phyloP scores from a whole-genome alignment of 2,113 vertebrate species.

The Bothrops jararaca region DNA sequence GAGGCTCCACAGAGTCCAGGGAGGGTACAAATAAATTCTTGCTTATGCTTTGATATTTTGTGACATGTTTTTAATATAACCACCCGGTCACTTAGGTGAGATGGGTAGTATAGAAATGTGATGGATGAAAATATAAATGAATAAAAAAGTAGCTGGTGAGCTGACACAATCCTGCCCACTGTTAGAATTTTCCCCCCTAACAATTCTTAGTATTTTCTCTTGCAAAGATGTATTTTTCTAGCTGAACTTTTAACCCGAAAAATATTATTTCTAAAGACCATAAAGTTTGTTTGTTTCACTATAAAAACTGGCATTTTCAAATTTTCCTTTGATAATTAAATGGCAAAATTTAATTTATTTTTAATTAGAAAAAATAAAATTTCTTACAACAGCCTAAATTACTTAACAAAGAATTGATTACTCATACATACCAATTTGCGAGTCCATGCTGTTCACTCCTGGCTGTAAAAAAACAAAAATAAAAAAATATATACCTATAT shows the following conservation, averaged over 20 bases:
- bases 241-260: neutral
- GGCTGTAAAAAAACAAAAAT: constrained; percentile 70
- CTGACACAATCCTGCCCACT: neutral
- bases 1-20: neutral
- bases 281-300: neutral
- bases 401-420: neutral
- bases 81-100: neutral
- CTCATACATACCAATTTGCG: constrained; percentile 76
- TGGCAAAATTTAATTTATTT: neutral
- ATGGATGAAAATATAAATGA: neutral
- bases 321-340: neutral
- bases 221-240: neutral
- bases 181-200: neutral
- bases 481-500: neutral
- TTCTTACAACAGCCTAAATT: neutral
- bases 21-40: neutral
- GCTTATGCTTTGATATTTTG: neutral
- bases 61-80: neutral
- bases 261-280: neutral
- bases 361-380: neutral
- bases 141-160: neutral
- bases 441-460: constrained; percentile 85
- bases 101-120: neutral
- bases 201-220: neutral
- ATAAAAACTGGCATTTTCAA: neutral